Conservation (phyloP, 2,888 invertebrate genomes). For the Girardia tigrina region DNA sequence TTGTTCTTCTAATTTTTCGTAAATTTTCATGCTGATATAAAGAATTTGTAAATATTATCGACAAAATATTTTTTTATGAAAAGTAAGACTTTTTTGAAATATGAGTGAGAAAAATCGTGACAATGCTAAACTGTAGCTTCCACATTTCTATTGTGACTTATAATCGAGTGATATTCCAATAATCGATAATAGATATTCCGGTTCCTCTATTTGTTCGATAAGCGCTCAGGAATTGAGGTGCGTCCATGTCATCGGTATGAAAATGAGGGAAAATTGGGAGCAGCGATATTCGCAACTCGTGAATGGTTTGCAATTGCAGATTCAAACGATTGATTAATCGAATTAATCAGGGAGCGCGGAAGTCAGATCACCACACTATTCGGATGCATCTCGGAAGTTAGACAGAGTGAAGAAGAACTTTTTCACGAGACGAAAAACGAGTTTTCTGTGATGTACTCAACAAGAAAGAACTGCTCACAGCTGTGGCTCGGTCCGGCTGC, state of each 20-base stretch:
- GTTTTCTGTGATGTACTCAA: constrained; percentile 98
- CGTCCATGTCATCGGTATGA: constrained; percentile 86
- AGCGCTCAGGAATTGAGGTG: constrained; percentile 82
- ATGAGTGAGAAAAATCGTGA: no score
- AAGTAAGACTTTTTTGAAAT: no score
- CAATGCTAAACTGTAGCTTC: no score
- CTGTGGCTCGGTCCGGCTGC: constrained; percentile 97
- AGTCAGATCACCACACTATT: constrained; percentile 58
- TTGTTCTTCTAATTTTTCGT: no score
- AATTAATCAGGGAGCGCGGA: constrained; percentile 37
- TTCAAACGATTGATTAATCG: not conserved
- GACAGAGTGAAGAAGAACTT: constrained; percentile 77
- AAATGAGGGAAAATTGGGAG: constrained; percentile 81
- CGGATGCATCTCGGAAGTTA: constrained; percentile 90
- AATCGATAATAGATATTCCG: constrained; percentile 72
- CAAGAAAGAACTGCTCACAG: constrained; percentile 93
- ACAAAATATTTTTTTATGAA: no score
- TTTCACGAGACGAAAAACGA: constrained; percentile 88
- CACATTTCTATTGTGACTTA: no score
- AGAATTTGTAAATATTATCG: no score
- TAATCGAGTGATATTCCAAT: constrained; percentile 45
- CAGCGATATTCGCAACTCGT: constrained; percentile 81
- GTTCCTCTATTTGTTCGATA: constrained; percentile 83
- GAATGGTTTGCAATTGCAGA: constrained; percentile 59
- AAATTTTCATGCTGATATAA: no score